A percentile compares a stretch with the other conserved stretches of the same genome.
Conservation (phyloP, 2,113 vertebrate species). For the Ochotona princeps region DNA sequence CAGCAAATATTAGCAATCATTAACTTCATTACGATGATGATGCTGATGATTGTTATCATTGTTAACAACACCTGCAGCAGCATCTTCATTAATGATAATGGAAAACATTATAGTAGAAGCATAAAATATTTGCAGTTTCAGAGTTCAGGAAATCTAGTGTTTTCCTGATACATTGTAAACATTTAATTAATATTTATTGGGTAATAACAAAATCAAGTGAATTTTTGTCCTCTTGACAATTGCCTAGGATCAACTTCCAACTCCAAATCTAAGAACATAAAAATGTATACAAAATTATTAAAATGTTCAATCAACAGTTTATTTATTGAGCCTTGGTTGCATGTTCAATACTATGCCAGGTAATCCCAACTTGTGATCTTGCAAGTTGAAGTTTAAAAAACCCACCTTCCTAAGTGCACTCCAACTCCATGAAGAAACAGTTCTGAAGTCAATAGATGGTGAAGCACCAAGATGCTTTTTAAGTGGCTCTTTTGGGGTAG, state of each 20-base stretch:
- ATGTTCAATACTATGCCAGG: background rate
- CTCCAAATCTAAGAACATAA: background rate
- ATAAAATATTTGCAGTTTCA: background rate
- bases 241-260: background rate
- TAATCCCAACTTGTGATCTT: background rate
- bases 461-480: background rate
- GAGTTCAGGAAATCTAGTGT: background rate
- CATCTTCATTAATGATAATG: background rate
- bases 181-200: background rate
- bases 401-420: background rate
- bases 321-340: background rate
- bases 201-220: background rate
- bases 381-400: background rate
- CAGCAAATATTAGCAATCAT: background rate
- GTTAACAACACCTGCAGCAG: background rate
- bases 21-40: background rate
- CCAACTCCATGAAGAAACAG: background rate
- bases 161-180: background rate
- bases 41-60: background rate
- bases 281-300: background rate
- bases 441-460: background rate
- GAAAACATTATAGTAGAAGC: background rate
- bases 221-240: background rate
- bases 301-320: background rate
- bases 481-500: background rate